Percentiles rank a stretch among this genome's conserved stretches.
phyloP scores from a whole-genome alignment of 1,140 invertebrate genomes.

The Aphaenogaster floridana region DNA sequence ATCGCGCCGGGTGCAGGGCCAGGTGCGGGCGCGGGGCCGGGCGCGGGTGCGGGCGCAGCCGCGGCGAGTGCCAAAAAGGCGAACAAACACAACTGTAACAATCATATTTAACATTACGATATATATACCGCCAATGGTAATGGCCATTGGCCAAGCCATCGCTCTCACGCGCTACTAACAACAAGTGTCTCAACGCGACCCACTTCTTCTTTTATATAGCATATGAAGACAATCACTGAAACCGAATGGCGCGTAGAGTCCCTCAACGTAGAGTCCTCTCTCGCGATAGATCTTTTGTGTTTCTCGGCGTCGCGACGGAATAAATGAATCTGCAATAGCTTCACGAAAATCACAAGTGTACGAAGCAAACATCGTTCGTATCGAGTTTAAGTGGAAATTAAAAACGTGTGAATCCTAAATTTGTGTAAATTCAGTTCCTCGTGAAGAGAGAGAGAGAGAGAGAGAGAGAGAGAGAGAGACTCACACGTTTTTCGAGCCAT shows the following conservation, averaged over 20 bases:
- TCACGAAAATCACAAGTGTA: not conserved
- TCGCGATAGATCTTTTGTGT: not conserved
- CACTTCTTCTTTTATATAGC: too few species aligned
- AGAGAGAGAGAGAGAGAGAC: too few species aligned
- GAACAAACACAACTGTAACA: conserved; percentile 70
- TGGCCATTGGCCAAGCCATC: too few species aligned
- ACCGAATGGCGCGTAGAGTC: too few species aligned
- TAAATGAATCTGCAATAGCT: not conserved
- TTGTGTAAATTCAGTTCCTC: not conserved
- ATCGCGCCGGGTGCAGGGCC: conserved; percentile 45
- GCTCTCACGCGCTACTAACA: too few species aligned
- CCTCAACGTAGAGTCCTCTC: not conserved
- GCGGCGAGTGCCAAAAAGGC: conserved; percentile 75
- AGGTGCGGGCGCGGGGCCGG: conserved; percentile 58
- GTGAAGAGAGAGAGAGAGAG: too few species aligned
- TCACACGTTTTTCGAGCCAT: too few species aligned
- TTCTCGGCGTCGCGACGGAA: not conserved
- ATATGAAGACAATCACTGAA: not conserved
- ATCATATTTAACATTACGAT: not conserved
- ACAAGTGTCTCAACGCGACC: too few species aligned
- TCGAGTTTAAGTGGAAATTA: not conserved
- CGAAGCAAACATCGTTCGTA: not conserved
- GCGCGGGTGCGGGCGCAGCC: conserved; percentile 61
- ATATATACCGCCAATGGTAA: not conserved
- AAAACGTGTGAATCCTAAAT: not conserved